Evolutionary conservation across 1,140 invertebrate genomes (phyloP), one percentile per base, ranked within the genome.

Genomic region (Pseudomyrmex concolor): DNA sequence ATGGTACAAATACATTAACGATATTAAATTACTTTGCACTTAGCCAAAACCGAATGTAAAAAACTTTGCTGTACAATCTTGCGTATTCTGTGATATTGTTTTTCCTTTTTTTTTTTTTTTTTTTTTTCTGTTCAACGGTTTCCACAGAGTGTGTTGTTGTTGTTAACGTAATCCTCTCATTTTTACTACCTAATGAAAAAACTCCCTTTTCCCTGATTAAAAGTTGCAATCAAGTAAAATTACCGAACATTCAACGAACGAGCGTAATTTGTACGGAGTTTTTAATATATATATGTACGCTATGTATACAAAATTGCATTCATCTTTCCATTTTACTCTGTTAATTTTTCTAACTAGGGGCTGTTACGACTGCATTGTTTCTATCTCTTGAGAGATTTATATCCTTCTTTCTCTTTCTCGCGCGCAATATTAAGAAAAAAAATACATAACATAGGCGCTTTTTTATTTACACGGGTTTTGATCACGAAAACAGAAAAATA

Each of bases 311-410:
- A 34, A 34, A 34, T 34, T 34, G 34, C 34, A 34, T 34, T 4
- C 0, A 34, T 34, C 5, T 5, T 34, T 5, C 4, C 0, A 34
- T 34, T 34, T 34, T 34, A 34, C 34, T 34, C 34, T 34, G 34
- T 34, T 34, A 5, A 34, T 34, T 34, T 34, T 34, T 34, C 34
- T 34, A 7, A 34, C 34, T 34, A 34, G 34, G 34, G 66, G 66
- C 76, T 80, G 10, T 80, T 80, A 80, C 60, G 76, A 80, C 76
- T 80, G 76, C 66, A 78, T 68, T 67, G 15, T 78, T 59, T 78
- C 22, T 60, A 34, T 19, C 67, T 70, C 8, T 59, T 4, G 12
- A 71, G 34, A 34, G 34, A 34, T 34, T 34, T 7, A 34, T 34
- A 34, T 34, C 34, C 5, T 34, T 34, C 34, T 80, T 78, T 60